Evolutionary conservation across 2,888 invertebrate species (phyloP), one percentile per base, ranked within the genome.

Genomic region (Apamea anceps): DNA sequence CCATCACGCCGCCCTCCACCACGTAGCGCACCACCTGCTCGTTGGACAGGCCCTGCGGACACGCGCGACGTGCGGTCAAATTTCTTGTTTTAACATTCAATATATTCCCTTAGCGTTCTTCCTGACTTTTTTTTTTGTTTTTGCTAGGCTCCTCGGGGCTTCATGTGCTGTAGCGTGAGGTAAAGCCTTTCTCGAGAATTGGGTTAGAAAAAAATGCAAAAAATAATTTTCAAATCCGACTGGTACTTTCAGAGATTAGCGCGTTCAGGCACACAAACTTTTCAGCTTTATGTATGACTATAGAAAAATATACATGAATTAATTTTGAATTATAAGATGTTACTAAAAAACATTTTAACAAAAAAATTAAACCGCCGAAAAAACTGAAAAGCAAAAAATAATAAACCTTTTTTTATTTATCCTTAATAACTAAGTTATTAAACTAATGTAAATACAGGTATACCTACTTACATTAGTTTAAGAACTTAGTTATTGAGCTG

Each of bases 1-100:
- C 99, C 99, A 99, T 99, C 70, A 99, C 98, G 77, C 99, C 98
- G 75, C 99, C 99, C 90, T 98, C 98, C 86, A 98, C 98, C 81
- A 99, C 99, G 95, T 98, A 99, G 28, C 98, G 97, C 86, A 99
- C 95, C 78, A 98, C 99, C 97, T 99, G 99, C 96, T 99, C 99
- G 95, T 99, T 99, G 21, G 99, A 98, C 87, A 99, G 96, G 18
- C 99, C 99, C 97, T 98, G 96, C 65, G 0, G 48, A 72, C 8
- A 32, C 10, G 2, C 54, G 8, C 25, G 54, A 54, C 8, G 21
- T 8, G 0, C 21, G 25, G 54, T 48, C 48, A 48, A 0, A 15
- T 48, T 48, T 48, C 15, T 48, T 15, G 48, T 48, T 15, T 15
- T 15, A 60, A 7, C 28, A 15, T 7, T 7, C 28, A 28, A 62